Percentiles rank a stretch among this genome's conserved stretches.
phyloP scores from a whole-genome alignment of 2,888 invertebrate species.

The Helicoverpa assulta region DNA sequence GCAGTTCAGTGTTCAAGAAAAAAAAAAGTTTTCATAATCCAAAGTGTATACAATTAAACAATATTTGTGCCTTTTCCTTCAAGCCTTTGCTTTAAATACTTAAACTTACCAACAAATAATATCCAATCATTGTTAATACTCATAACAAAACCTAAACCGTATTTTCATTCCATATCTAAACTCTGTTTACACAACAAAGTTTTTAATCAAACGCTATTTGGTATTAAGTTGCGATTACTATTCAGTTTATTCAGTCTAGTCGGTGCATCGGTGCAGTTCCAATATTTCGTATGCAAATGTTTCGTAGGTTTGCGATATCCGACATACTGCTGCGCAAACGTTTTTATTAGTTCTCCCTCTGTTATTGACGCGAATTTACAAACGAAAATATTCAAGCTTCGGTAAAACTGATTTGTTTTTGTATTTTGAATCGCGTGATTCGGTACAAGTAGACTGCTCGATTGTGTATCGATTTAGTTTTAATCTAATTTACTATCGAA shows the following conservation, averaged over 20 bases:
- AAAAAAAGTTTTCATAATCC: too few species aligned
- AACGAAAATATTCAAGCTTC: slow-evolving; percentile 61
- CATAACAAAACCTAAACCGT: neutral
- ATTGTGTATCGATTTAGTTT: slow-evolving; percentile 32
- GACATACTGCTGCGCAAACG: slow-evolving; percentile 68
- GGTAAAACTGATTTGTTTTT: slow-evolving; percentile 57
- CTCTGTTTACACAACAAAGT: slow-evolving; percentile 40
- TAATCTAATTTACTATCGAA: neutral
- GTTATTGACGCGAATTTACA: slow-evolving; percentile 64
- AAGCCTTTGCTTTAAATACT: too few species aligned
- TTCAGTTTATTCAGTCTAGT: slow-evolving; percentile 75
- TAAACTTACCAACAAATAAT: too few species aligned
- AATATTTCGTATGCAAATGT: slow-evolving; percentile 82
- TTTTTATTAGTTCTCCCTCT: slow-evolving; percentile 71
- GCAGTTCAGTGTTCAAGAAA: too few species aligned
- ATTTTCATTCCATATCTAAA: slow-evolving; percentile 18
- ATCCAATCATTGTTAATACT: too few species aligned
- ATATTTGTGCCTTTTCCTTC: too few species aligned
- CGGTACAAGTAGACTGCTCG: slow-evolving; percentile 5
- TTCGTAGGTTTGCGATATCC: slow-evolving; percentile 67
- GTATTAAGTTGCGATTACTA: slow-evolving; percentile 73
- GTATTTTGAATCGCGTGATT: slow-evolving; percentile 47
- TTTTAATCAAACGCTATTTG: slow-evolving; percentile 79
- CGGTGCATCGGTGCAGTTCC: slow-evolving; percentile 73
- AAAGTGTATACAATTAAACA: too few species aligned